Evolutionary conservation across 2,113 vertebrate species (phyloP).

Genomic region (Toxotes chatareus): DNA sequence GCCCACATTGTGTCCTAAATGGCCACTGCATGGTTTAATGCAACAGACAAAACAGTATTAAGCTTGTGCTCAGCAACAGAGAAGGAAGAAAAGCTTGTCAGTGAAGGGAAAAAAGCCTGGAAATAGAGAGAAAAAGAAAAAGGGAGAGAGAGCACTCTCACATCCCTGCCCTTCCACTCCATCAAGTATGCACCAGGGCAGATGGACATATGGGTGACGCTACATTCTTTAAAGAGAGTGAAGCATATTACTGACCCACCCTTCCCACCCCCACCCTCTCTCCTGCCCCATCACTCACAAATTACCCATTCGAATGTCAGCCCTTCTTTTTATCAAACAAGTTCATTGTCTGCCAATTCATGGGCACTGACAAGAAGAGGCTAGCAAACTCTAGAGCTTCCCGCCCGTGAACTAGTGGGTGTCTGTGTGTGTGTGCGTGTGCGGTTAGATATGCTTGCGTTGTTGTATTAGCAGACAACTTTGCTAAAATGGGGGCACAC

Average conservation of each 20-base stretch:
- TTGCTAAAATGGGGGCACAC: constrained; percentile 70
- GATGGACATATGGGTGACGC: constrained; percentile 81
- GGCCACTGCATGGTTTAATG: constrained; percentile 73
- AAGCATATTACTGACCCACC: constrained; percentile 77
- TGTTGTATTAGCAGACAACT: constrained; percentile 66
- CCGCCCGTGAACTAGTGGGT: constrained; percentile 54
- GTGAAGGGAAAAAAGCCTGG: constrained; percentile 61
- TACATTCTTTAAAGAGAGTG: constrained; percentile 81
- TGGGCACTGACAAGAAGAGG: constrained; percentile 72
- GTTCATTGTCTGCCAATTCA: constrained; percentile 79
- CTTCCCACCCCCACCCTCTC: constrained; percentile 54
- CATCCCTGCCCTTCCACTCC: constrained; percentile 80
- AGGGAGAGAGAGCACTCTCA: constrained; percentile 61
- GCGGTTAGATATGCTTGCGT: constrained; percentile 43
- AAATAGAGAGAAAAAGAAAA: constrained; percentile 60
- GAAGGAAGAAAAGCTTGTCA: constrained; percentile 56
- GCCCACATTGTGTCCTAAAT: constrained; percentile 77
- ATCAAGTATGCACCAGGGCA: constrained; percentile 75
- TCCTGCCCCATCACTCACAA: constrained; percentile 76
- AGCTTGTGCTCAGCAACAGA: constrained; percentile 62
- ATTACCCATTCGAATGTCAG: constrained; percentile 82
- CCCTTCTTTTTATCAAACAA: constrained; percentile 80
- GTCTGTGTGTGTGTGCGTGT: constrained; percentile 14
- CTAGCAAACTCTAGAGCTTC: constrained; percentile 64
- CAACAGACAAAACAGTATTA: constrained; percentile 76